Conservation (phyloP, 1,140 invertebrate genomes). For the Micrasema longulum region DNA sequence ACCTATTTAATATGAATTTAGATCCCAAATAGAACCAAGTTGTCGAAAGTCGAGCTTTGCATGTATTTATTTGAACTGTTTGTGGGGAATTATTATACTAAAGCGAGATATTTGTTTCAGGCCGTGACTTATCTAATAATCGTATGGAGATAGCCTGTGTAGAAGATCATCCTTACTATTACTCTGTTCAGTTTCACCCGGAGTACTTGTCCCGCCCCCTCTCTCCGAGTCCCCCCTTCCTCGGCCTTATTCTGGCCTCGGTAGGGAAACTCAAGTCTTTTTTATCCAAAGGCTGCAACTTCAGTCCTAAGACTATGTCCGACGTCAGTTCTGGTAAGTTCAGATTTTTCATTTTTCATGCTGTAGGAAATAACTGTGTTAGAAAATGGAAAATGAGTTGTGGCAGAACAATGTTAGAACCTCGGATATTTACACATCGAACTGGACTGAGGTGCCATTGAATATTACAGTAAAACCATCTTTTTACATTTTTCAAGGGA, state of each 20-base stretch:
- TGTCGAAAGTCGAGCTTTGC: no score
- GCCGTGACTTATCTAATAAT: slow-evolving; percentile 75
- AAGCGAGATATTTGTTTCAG: no score
- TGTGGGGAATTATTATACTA: no score
- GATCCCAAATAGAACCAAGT: no score
- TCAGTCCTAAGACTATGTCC: slow-evolving; percentile 75
- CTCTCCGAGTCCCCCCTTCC: slow-evolving; percentile 93
- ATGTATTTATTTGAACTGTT: no score
- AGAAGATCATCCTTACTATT: slow-evolving; percentile 89
- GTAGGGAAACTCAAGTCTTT: slow-evolving; percentile 80
- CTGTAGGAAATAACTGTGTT: no score
- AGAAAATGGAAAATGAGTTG: no score
- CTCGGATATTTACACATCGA: background rate
- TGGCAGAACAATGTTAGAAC: no score
- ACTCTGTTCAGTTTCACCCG: slow-evolving; percentile 97
- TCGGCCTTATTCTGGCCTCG: slow-evolving; percentile 92
- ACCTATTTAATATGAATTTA: no score
- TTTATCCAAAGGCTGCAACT: slow-evolving; percentile 76
- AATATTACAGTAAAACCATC: no score
- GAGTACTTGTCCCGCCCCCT: slow-evolving; percentile 96
- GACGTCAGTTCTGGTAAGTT: slow-evolving; percentile 78
- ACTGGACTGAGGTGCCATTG: background rate
- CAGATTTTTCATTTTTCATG: background rate
- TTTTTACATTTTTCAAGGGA: no score
- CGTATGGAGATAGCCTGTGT: slow-evolving; percentile 90